Conservation (phyloP, 53 echinoderm and acorn worm genomes). For the Echinarachnius parma region DNA sequence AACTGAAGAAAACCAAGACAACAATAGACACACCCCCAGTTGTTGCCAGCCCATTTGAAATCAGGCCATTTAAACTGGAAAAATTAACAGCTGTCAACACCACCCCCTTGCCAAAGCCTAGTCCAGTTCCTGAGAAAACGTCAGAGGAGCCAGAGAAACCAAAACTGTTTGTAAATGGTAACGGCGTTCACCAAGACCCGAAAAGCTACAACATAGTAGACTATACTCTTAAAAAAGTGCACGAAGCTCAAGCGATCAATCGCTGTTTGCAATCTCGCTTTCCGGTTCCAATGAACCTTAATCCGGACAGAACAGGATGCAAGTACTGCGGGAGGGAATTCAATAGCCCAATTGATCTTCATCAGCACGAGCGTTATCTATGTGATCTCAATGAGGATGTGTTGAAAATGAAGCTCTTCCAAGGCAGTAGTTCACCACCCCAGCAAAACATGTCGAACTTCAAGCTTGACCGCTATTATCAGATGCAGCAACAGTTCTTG, state of each 20-base stretch:
- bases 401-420: slow-evolving; percentile 79
- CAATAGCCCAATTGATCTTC: slow-evolving; percentile 95
- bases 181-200: slow-evolving; percentile 58
- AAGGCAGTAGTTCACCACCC: slow-evolving; percentile 13
- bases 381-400: slow-evolving; percentile 97
- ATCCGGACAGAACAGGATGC: slow-evolving; percentile 80
- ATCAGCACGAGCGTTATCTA: slow-evolving; percentile 96
- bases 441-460: slow-evolving; percentile 36
- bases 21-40: slow-evolving; percentile 50
- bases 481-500: slow-evolving; percentile 82
- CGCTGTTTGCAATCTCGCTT: slow-evolving; percentile 81
- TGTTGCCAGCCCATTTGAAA: slow-evolving; percentile 61
- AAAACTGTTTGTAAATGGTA: slow-evolving; percentile 56
- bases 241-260: slow-evolving; percentile 95
- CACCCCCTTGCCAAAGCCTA: slow-evolving; percentile 1
- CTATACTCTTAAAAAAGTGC: slow-evolving; percentile 93
- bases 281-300: slow-evolving; percentile 45
- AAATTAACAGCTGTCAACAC: slow-evolving; percentile 41
- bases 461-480: slow-evolving; percentile 74
- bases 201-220: slow-evolving; percentile 97
- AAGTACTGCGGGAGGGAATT: slow-evolving; percentile 88
- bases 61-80: slow-evolving; percentile 50
- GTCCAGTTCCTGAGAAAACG: background rate
- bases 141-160: slow-evolving; percentile 41
- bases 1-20: slow-evolving; percentile 81